phyloP scores from a whole-genome alignment of 2,797 vertebrate species.

The Danio aesculapii region DNA sequence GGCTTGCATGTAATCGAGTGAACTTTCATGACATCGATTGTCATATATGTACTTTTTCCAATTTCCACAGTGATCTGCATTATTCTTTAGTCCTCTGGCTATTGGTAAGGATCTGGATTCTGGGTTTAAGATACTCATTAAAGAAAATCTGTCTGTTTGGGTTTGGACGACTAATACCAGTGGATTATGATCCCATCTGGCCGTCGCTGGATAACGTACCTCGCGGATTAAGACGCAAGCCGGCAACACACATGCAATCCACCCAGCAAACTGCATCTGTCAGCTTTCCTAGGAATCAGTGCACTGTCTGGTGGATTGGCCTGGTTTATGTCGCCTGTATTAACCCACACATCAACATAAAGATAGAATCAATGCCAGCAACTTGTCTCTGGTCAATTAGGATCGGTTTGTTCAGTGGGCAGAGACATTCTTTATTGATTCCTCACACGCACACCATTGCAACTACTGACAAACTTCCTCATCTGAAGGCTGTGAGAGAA shows the following conservation, averaged over 20 bases:
- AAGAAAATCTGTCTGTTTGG: conserved; percentile 62
- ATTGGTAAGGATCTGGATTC: conserved; percentile 10
- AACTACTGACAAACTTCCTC: not conserved
- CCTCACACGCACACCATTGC: not conserved
- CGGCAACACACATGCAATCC: conserved; percentile 52
- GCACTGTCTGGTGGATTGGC: conserved; percentile 9
- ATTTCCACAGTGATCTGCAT: not conserved
- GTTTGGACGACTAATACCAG: conserved; percentile 70
- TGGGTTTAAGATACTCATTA: conserved; percentile 48
- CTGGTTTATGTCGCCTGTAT: conserved; percentile 8
- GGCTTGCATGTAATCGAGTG: not conserved
- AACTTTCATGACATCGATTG: not conserved
- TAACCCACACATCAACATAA: conserved; percentile 20
- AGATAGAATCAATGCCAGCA: conserved; percentile 39
- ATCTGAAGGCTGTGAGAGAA: not conserved
- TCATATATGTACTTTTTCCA: not conserved
- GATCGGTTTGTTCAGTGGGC: conserved; percentile 22
- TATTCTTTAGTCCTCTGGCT: not conserved
- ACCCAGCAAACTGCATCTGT: not conserved
- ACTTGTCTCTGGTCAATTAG: conserved; percentile 36
- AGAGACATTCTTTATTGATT: conserved; percentile 37
- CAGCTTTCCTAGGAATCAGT: conserved; percentile 26
- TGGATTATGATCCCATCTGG: conserved; percentile 76
- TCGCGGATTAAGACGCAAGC: conserved; percentile 67
- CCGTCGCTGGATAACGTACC: conserved; percentile 59